Evolutionary conservation across 2,113 vertebrate genomes (phyloP).

Genomic region (Neoarius graeffei): DNA sequence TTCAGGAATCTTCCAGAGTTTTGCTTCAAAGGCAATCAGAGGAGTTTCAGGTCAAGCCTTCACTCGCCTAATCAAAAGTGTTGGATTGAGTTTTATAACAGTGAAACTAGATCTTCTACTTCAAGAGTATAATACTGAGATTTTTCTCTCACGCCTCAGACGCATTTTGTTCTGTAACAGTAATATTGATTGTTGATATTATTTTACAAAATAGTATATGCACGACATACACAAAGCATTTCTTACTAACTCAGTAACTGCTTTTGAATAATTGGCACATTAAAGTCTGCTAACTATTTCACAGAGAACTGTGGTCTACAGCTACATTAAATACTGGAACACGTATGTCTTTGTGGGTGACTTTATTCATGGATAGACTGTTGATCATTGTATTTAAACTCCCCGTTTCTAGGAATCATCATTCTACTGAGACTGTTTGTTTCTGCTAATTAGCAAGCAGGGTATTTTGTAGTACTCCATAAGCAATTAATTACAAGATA

Average conservation of each 20-base stretch:
- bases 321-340: conserved; percentile 83
- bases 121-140: conserved; percentile 84
- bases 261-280: conserved; percentile 93
- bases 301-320: conserved; percentile 76
- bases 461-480: conserved; percentile 53
- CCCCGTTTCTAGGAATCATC: conserved; percentile 36
- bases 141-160: conserved; percentile 57
- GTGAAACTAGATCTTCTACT: conserved; percentile 76
- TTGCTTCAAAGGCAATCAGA: conserved; percentile 69
- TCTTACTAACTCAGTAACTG: conserved; percentile 79
- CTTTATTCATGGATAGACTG: conserved; percentile 40
- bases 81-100: conserved; percentile 69
- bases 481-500: conserved; percentile 56
- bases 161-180: conserved; percentile 60
- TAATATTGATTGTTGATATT: conserved; percentile 63
- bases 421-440: conserved; percentile 52
- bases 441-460: conserved; percentile 61
- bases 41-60: conserved; percentile 56
- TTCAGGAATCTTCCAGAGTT: conserved; percentile 52
- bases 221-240: conserved; percentile 87
- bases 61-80: conserved; percentile 61
- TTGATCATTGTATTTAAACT: conserved; percentile 32
- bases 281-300: conserved; percentile 80
- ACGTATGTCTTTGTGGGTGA: conserved; percentile 67
- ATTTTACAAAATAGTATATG: conserved; percentile 71